These are phyloP conservation scores for Strix uralensis DNA, from an alignment of 2,113 vertebrate species.

Conservation along the genomic window DNA sequence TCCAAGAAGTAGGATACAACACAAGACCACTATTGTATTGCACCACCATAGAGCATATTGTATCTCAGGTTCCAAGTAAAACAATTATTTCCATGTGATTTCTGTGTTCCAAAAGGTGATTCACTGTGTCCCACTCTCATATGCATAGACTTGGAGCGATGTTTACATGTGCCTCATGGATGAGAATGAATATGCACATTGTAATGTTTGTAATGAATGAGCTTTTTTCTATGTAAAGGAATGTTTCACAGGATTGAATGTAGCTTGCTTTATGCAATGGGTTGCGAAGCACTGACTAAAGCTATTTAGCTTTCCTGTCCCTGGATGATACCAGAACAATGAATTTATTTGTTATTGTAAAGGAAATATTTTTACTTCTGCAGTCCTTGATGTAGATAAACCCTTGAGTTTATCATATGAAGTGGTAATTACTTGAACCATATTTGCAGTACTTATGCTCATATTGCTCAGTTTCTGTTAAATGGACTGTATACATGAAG, in stretches of 20 bases:
- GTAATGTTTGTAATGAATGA: background rate
- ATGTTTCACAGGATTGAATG: background rate
- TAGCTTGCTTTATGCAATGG: background rate
- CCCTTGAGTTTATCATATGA: background rate
- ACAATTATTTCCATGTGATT: background rate
- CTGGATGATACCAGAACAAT: background rate
- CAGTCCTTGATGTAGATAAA: background rate
- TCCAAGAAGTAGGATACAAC: background rate
- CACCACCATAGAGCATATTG: background rate
- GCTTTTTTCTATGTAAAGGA: background rate
- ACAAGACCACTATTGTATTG: background rate
- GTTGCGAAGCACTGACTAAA: background rate
- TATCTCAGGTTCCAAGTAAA: background rate
- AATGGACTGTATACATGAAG: background rate
- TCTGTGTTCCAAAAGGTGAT: background rate
- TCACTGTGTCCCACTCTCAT: background rate
- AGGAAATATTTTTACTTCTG: background rate
- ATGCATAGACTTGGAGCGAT: background rate
- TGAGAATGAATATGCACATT: background rate
- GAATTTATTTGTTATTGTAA: background rate
- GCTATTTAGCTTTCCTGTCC: background rate
- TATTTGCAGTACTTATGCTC: background rate
- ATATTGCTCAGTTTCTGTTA: background rate
- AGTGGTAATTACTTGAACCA: background rate
- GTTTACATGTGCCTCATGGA: background rate